These are phyloP conservation scores for Thalassophryne amazonica DNA, from an alignment of 2,797 vertebrate genomes.

Conservation along the genomic window DNA sequence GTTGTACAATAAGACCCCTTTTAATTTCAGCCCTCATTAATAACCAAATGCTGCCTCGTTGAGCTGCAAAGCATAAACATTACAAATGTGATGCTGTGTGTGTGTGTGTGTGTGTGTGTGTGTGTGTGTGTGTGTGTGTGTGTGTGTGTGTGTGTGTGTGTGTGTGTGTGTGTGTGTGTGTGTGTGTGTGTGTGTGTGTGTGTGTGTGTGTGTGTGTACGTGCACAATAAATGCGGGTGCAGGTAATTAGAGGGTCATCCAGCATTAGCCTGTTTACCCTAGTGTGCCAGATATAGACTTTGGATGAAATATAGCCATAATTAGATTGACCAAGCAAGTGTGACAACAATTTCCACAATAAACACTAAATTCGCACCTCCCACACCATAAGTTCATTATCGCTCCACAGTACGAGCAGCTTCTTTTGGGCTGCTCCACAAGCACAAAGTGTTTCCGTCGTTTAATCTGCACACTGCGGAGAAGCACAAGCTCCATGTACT, in stretches of 20 bases:
- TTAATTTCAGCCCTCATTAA: neutral
- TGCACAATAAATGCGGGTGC: neutral
- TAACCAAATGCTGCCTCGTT: neutral
- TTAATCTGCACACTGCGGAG: slow-evolving; percentile 8
- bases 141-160: neutral
- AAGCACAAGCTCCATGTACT: slow-evolving; percentile 62
- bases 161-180: neutral
- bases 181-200: neutral
- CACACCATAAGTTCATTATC: slow-evolving; percentile 64
- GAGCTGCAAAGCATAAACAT: neutral
- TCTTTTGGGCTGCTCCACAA: slow-evolving; percentile 40
- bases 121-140: neutral
- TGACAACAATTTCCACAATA: slow-evolving; percentile 54
- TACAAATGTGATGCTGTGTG: neutral
- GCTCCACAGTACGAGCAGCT: slow-evolving; percentile 33
- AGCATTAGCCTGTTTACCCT: slow-evolving; percentile 12
- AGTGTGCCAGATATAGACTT: slow-evolving; percentile 44
- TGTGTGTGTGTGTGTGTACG: too few species aligned
- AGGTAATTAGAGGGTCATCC: slow-evolving; percentile 31
- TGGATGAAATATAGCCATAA: slow-evolving; percentile 38
- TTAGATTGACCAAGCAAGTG: slow-evolving; percentile 50
- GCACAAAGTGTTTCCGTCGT: slow-evolving; percentile 17
- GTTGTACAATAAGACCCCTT: neutral
- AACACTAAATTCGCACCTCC: slow-evolving; percentile 59
- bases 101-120: neutral